Evolutionary conservation across 2,113 vertebrate species (phyloP), one percentile per base, ranked within the genome.

Genomic region (Chlamydotis undulata): DNA sequence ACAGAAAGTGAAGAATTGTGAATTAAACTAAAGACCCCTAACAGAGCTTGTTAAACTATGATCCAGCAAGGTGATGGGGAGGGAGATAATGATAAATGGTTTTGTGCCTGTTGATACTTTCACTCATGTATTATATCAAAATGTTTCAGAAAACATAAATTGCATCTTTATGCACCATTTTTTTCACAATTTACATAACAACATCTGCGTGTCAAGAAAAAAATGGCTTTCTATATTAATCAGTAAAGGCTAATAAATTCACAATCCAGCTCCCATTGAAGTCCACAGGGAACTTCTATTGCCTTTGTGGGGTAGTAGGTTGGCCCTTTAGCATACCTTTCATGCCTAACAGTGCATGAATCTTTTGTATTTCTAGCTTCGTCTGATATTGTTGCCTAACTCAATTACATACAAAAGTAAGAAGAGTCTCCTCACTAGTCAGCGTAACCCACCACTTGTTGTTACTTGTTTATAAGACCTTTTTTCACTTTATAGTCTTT

Each of bases 401-500:
- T 96, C 68, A 90, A 90, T 95, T 96, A 87, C 64, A 84, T 78
- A 78, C 67, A 68, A 90, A 78, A 39, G 77, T 84, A 37, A 12
- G 29, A 96, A 91, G 80, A 86, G 39, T 39, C 31, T 84, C 50
- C 60, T 87, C 81, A 63, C 89, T 83, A 89, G 61, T 92, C 80
- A 75, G 29, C 43, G 28, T 88, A 94, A 85, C 73, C 92, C 95
- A 91, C 26, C 64, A 69, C 78, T 97, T 94, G 94, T 90, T 95
- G 79, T 90, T 97, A 93, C 95, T 94, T 96, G 90, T 93, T 97
- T 95, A 94, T 91, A 88, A 96, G 95, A 96, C 89, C 45, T 92
- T 97, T 97, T 97, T 96, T 90, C 93, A 70, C 90, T 98, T 97
- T 97, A 94, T 93, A 80, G 92, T 93, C 94, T 90, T 97, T 97